Conservation (phyloP, 2,888 invertebrate genomes). For the Oeneis ivallda region DNA sequence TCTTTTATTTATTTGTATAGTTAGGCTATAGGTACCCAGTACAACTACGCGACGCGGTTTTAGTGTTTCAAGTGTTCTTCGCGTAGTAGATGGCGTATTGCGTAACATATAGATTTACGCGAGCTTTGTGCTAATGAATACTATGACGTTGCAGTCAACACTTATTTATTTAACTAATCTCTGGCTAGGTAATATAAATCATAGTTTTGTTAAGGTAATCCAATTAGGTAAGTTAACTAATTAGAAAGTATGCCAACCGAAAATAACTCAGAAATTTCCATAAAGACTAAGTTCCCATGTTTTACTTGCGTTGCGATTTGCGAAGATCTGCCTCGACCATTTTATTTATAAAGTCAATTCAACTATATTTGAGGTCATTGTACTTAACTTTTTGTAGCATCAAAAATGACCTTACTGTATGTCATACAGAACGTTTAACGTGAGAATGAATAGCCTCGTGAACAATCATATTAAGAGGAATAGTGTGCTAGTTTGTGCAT, state of each 20-base stretch:
- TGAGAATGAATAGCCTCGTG: too few relatives aligned
- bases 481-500: not conserved
- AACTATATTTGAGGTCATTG: slow-evolving; percentile 4
- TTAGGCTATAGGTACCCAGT: too few relatives aligned
- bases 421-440: too few relatives aligned
- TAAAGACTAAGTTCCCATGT: not conserved
- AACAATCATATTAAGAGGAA: not conserved
- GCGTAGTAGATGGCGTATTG: too few relatives aligned
- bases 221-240: not conserved
- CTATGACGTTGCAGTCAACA: too few relatives aligned
- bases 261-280: not conserved
- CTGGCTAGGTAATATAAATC: not conserved
- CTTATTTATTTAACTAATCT: too few relatives aligned
- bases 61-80: too few relatives aligned
- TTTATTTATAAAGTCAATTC: slow-evolving; percentile 9
- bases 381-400: not conserved
- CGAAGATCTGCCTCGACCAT: not conserved
- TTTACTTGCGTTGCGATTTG: not conserved
- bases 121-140: too few relatives aligned
- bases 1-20: too few relatives aligned
- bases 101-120: too few relatives aligned
- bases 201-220: not conserved
- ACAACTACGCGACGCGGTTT: too few relatives aligned
- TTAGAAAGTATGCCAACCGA: not conserved
- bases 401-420: not conserved